Evolutionary conservation across 2,797 vertebrate genomes (phyloP), one percentile per base, ranked within the genome.

Genomic region (Dallia pectoralis): DNA sequence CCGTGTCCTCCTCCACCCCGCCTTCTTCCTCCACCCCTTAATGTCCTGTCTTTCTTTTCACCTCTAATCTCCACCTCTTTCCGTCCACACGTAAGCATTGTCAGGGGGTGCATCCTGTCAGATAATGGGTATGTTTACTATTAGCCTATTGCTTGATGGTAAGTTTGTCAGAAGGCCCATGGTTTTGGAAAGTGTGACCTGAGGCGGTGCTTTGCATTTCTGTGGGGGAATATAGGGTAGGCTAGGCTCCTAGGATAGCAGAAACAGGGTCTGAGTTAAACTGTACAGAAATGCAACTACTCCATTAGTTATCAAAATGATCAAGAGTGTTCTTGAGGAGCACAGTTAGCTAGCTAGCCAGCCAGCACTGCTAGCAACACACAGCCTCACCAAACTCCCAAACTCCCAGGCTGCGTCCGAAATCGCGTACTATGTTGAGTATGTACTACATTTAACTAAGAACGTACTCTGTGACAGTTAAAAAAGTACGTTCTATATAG

Each of bases 101-200:
- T 48, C 72, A 64, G 19, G 27, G 71, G 80, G 75, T 67, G 25
- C 82, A 81, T 79, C 78, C 74, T 86, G 85, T 81, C 82, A 83
- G 78, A 83, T 88, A 80, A 79, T 78, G 40, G 71, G 79, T 74
- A 78, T 74, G 73, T 84, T 87, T 75, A 77, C 82, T 75, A 72
- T 89, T 83, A 82, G 83, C 83, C 81, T 83, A 74, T 67, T 73
- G 83, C 80, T 81, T 84, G 79, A 84, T 78, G 72, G 72, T 84
- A 87, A 88, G 87, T 87, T 81, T 79, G 82, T 83, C 78, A 40
- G 77, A 81, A 75, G 74, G 80, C 63, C 25, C 15, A 69, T 76
- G 76, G 7, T 76, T 76, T 77, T 48, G 65, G 78, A 61, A 56
- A 73, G 68, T 53, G 75, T 76, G 74, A 82, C 73, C 77, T n/a